Evolutionary conservation across 2,888 invertebrate genomes (phyloP), one percentile per base, ranked within the genome.

Genomic region (Lasius fuliginosus): DNA sequence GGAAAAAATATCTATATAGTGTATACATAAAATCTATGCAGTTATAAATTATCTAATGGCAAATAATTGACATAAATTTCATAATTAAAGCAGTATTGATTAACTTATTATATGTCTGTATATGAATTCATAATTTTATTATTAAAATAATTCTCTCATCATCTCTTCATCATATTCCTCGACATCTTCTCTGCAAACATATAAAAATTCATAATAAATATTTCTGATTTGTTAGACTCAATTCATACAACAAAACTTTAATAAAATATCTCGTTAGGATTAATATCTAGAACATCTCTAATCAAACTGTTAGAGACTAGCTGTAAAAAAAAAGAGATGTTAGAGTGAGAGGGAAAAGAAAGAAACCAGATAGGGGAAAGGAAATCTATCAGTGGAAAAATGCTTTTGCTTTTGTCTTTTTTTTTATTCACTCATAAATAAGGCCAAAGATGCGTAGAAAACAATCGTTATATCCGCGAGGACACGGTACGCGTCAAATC

Each of bases 371-470:
- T 62, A 85, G 81, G 64, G 76, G 73, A 68, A 77, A 58, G 58
- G 36, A 40, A 82, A 65, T 65, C 62, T 64, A 81, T 87, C 74
- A 60, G 82, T 89, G 82, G 88, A 46, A 87, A 86, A 87, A 85
- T 89, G 85, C 68, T 87, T 87, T 82, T 74, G 68, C 23, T 58
- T 56, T 58, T 40, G 4, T 65, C 15, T 11, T 27, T 83, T 64
- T 69, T 88, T 88, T 89, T 91, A 90, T 90, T 88, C 87, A 91
- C 90, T 89, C 91, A 92, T 93, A 92, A 92, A 89, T 90, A 91
- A 91, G 90, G 90, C 91, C 89, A 91, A 90, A 85, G 89, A 90
- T 87, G 91, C 85, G 89, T 90, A 90, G 90, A 92, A 91, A 93
- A 92, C 87, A 90, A 93, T 90, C 65, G 85, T 89, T 89, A 91